Evolutionary conservation across 1,140 invertebrate genomes (phyloP).

Genomic region (Sarcophaga bullata): DNA sequence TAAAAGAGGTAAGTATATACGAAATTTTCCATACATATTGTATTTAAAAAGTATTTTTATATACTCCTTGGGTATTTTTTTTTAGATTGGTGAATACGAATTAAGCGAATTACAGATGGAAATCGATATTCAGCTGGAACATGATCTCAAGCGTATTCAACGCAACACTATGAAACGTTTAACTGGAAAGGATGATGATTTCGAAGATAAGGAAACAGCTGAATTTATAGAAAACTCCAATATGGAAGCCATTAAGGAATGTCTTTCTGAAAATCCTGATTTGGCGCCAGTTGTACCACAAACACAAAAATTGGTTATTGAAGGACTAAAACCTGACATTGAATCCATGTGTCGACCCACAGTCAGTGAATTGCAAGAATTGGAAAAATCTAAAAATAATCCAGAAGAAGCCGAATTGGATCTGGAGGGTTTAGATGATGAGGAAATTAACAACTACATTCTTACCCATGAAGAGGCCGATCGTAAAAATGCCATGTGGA

Average conservation of each 20-base stretch:
- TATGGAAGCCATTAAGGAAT: slow-evolving; percentile 68
- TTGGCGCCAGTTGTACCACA: slow-evolving; percentile 42
- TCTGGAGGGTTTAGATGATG: slow-evolving; percentile 84
- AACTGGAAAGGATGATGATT: slow-evolving; percentile 36
- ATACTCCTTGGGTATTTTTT: background rate
- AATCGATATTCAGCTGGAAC: slow-evolving; percentile 80
- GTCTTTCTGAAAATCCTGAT: slow-evolving; percentile 58
- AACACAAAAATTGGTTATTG: slow-evolving; percentile 49
- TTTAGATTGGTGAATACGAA: slow-evolving; percentile 69
- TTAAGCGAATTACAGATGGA: slow-evolving; percentile 77
- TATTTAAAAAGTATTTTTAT: background rate
- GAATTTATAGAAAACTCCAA: slow-evolving; percentile 72
- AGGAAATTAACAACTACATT: slow-evolving; percentile 88
- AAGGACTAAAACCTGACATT: slow-evolving; percentile 62
- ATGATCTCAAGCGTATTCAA: slow-evolving; percentile 67
- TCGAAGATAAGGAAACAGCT: slow-evolving; percentile 67
- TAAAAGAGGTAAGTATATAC: slow-evolving; percentile 72
- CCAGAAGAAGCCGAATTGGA: slow-evolving; percentile 74
- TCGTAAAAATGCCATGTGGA: slow-evolving; percentile 86
- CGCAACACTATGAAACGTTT: slow-evolving; percentile 50
- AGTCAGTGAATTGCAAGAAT: slow-evolving; percentile 54
- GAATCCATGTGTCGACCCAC: slow-evolving; percentile 61
- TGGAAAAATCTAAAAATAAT: slow-evolving; percentile 57
- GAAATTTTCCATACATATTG: background rate
- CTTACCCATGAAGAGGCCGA: slow-evolving; percentile 82